These are phyloP conservation scores for Melozone crissalis DNA, from an alignment of 2,113 vertebrate species.

Conservation along the genomic window DNA sequence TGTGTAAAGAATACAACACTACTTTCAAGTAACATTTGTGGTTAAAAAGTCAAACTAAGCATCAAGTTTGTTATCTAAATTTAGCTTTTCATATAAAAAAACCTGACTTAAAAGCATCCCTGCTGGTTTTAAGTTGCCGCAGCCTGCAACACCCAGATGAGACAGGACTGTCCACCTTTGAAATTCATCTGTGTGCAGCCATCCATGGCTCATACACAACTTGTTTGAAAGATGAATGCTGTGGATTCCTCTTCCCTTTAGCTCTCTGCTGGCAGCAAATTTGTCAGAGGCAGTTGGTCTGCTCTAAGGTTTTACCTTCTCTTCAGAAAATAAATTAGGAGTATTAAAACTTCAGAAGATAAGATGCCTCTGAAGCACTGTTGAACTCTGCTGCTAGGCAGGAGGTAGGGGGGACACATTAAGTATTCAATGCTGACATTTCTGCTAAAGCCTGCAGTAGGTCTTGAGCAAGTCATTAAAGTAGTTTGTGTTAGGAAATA, in stretches of 20 bases:
- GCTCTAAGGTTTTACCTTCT: slow-evolving; percentile 64
- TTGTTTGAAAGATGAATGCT: slow-evolving; percentile 4
- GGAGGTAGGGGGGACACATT: background rate
- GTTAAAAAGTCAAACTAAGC: slow-evolving; percentile 4
- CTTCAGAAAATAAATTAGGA: slow-evolving; percentile 65
- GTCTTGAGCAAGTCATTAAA: slow-evolving; percentile 2
- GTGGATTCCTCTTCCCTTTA: background rate
- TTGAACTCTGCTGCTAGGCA: slow-evolving; percentile 40
- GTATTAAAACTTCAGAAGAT: slow-evolving; percentile 60
- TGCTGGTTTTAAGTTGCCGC: slow-evolving; percentile 9
- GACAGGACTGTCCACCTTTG: background rate
- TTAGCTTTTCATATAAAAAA: slow-evolving; percentile 33
- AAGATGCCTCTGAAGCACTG: slow-evolving; percentile 45
- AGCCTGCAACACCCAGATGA: slow-evolving; percentile 7
- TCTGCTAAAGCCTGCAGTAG: background rate
- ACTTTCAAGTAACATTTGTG: slow-evolving; percentile 3
- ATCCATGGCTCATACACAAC: background rate
- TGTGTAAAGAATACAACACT: background rate
- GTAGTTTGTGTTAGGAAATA: background rate
- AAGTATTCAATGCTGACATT: background rate
- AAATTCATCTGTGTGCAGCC: background rate
- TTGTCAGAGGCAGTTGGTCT: background rate
- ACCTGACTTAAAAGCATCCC: slow-evolving; percentile 25
- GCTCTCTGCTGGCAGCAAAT: background rate
- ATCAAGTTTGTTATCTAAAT: background rate